Evolutionary conservation across 2,113 vertebrate genomes (phyloP), one percentile per base, ranked within the genome.

Genomic region (Paradisaea rubra): DNA sequence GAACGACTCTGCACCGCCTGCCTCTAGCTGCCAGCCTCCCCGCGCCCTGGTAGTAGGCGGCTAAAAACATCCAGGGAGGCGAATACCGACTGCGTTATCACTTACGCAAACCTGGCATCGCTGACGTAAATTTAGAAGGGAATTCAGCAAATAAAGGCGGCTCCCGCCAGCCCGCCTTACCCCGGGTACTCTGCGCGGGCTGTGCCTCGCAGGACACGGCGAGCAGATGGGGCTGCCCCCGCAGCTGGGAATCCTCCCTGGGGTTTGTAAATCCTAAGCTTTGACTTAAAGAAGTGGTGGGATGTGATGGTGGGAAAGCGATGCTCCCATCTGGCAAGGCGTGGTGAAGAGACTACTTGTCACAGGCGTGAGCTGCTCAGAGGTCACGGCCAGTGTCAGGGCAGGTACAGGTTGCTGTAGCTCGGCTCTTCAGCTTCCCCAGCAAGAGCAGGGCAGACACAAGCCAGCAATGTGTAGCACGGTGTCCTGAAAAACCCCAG

Each of bases 301-400:
- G 81, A 60, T 47, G 41, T 3, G 10, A 28, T 78, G 41, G 20
- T n/a, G 56, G 52, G 42, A 53, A 4, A 7, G 47, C 25, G 28
- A 57, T 61, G 86, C 18, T 91, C 37, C 64, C 45, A 57, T 76
- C 33, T 71, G 83, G 18, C 9, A 3, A 3, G 30, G 12, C n/a
- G 19, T 31, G 33, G 31, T 1, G 19, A 45, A 54, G 69, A 84
- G 19, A 18, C 23, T 8, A 15, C 35, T 15, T 23, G n/a, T 60
- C 64, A 11, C 10, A 20, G 37, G 17, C 2, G 0, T 59, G 50
- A 69, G 54, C 20, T 18, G 33, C 53, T 68, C 18, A 2, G 44
- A 41, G 41, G 25, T 69, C 49, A 6, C 3, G 3, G 45, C 28
- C 2, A 0, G 37, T 47, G 72, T 42, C 2, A 2, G 54, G 14